Evolutionary conservation across 2,888 invertebrate species (phyloP).

Genomic region (Amaurobius ferox): DNA sequence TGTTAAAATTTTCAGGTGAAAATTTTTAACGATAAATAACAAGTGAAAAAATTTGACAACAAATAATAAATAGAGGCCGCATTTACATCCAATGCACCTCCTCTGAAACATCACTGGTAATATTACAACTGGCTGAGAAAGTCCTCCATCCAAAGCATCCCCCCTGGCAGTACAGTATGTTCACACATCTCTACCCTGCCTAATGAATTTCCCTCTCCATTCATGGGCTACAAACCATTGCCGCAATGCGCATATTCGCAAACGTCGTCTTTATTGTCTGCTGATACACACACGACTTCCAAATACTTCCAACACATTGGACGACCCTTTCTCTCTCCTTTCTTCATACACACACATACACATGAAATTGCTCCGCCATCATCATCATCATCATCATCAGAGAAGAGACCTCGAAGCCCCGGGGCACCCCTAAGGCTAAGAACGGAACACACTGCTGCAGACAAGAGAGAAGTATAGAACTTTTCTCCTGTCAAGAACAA

Average conservation of each 20-base stretch:
- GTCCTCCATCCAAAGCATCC: too few relatives aligned
- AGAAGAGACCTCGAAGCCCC: conserved; percentile 37
- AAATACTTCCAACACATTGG: conserved; percentile 34
- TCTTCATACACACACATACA: conserved; percentile 21
- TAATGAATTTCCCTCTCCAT: too few relatives aligned
- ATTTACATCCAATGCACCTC: too few relatives aligned
- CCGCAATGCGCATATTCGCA: conserved; percentile 4
- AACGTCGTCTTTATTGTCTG: too few relatives aligned
- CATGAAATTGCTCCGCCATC: not conserved
- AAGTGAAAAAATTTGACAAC: too few relatives aligned
- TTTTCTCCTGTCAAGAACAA: conserved; percentile 38
- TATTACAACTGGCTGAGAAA: too few relatives aligned
- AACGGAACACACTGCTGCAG: conserved; percentile 8
- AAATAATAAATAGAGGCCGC: too few relatives aligned
- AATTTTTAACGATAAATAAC: too few relatives aligned
- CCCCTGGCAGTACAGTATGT: too few relatives aligned
- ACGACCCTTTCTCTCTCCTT: conserved; percentile 36
- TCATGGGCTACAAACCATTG: not conserved
- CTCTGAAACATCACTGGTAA: too few relatives aligned
- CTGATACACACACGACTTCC: conserved; percentile 26
- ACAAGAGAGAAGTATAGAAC: conserved; percentile 4
- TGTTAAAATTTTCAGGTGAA: too few relatives aligned
- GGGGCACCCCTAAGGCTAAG: conserved; percentile 18
- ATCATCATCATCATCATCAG: conserved; percentile 55
- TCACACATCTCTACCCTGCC: too few relatives aligned